Evolutionary conservation across 2,888 invertebrate species (phyloP).

Genomic region (Hetaerina titia): DNA sequence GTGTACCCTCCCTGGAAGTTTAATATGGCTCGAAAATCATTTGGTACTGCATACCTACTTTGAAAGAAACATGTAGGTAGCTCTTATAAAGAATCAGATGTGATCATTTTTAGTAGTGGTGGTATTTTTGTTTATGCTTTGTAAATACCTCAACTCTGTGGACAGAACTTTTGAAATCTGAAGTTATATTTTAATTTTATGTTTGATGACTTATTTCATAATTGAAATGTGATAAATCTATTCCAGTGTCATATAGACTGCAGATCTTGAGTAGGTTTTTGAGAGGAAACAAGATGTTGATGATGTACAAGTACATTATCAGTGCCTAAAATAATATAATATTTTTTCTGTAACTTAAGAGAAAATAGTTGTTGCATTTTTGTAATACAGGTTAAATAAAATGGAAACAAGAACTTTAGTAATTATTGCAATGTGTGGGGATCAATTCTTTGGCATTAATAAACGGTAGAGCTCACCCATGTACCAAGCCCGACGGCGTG

Average conservation of each 20-base stretch:
- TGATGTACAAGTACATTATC: background rate
- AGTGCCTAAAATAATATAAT: conserved; percentile 12
- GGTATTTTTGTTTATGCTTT: conserved; percentile 55
- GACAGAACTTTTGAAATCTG: background rate
- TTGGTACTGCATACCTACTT: background rate
- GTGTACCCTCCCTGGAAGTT: conserved; percentile 1
- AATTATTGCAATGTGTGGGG: background rate
- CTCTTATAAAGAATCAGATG: background rate
- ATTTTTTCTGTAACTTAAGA: background rate
- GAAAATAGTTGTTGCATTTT: conserved; percentile 32
- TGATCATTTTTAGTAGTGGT: conserved; percentile 37
- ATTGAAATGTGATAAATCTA: conserved; percentile 64
- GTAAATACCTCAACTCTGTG: conserved; percentile 51
- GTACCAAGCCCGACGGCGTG: too few species aligned
- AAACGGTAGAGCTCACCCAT: too few species aligned
- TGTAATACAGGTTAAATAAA: conserved; percentile 25
- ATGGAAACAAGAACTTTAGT: background rate
- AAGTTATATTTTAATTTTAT: conserved; percentile 48
- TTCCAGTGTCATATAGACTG: conserved; percentile 66
- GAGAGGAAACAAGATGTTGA: conserved; percentile 16
- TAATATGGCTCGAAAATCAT: conserved; percentile 44
- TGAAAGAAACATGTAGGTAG: conserved; percentile 23
- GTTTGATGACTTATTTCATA: conserved; percentile 56
- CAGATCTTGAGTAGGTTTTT: conserved; percentile 45
- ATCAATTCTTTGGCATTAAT: too few species aligned